Base-by-base conservation (phyloP, 2,888 invertebrate species). In the Hanleya hanleyi region DNA sequence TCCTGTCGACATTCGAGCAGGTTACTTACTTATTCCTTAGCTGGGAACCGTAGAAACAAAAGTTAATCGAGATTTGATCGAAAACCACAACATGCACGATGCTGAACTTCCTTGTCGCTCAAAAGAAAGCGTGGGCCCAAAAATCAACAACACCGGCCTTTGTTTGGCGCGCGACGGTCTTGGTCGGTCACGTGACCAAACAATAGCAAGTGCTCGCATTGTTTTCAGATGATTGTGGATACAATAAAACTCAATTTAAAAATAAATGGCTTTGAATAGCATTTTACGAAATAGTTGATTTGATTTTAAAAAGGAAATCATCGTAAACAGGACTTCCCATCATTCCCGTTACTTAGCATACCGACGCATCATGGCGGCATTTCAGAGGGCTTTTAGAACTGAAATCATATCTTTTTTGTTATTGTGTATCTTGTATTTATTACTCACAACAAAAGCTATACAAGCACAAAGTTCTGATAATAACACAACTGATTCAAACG, bases 101-200 rank as follows among this genome's bases (percentile, higher is more conserved):
- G n/a, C n/a, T n/a, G n/a, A n/a, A n/a, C n/a, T n/a, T n/a, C n/a
- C n/a, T n/a, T n/a, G n/a, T n/a, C n/a, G n/a, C n/a, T n/a, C n/a
- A n/a, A n/a, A n/a, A n/a, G n/a, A n/a, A n/a, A n/a, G n/a, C n/a
- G n/a, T n/a, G n/a, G n/a, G n/a, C n/a, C n/a, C n/a, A n/a, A n/a
- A n/a, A n/a, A n/a, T n/a, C n/a, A n/a, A n/a, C n/a, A n/a, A 57
- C 57, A 57, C 57, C 57, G 57, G 57, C 32, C 57, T 57, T 57
- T 57, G 57, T 57, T 57, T 57, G 57, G 29, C 57, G 57, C 57
- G n/a, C 57, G 57, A 15, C 57, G 9, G 3, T 29, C 4, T 29
- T 15, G 22, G 15, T 22, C 57, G 29, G 57, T 57, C 57, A 57
- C 57, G 57, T 57, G 57, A 57, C 26, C 4, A 57, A 2, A 15